These are phyloP conservation scores for Andrena minutula DNA, from an alignment of 2,888 invertebrate genomes.

Conservation along the genomic window DNA sequence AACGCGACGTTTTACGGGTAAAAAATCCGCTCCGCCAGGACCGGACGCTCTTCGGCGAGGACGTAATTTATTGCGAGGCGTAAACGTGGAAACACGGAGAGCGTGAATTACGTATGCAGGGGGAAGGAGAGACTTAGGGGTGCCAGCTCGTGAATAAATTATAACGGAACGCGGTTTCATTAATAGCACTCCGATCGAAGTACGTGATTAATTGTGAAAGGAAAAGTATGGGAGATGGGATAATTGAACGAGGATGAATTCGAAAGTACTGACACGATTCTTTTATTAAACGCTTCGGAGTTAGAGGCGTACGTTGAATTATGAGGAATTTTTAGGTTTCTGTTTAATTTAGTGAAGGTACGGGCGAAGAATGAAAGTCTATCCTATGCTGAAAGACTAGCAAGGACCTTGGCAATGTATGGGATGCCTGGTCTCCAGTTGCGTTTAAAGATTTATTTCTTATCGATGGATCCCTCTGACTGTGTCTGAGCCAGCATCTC, in stretches of 20 bases:
- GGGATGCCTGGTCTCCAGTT: not conserved
- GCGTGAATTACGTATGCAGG: conserved; percentile 21
- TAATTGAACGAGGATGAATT: not conserved
- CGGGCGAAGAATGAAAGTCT: not conserved
- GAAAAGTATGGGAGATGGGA: conserved; percentile 3
- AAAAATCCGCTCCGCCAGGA: conserved; percentile 33
- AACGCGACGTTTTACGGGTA: conserved; percentile 14
- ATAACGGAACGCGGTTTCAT: not conserved
- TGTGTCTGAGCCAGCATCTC: conserved; percentile 16
- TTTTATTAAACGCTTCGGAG: too few relatives aligned
- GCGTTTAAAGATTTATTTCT: conserved; percentile 10
- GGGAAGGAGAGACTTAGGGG: not conserved
- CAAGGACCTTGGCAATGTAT: not conserved
- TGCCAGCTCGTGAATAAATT: not conserved
- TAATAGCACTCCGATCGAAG: not conserved
- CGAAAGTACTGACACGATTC: too few relatives aligned
- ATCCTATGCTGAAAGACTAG: not conserved
- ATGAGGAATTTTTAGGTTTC: too few relatives aligned
- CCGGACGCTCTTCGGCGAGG: conserved; percentile 39
- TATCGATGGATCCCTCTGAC: not conserved
- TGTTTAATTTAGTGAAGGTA: too few relatives aligned
- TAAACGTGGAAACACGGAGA: conserved; percentile 59
- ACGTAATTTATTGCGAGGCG: conserved; percentile 47
- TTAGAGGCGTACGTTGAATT: too few relatives aligned
- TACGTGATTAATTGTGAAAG: not conserved